phyloP scores from a whole-genome alignment of 2,888 invertebrate species.

The Drosophila gaucha region DNA sequence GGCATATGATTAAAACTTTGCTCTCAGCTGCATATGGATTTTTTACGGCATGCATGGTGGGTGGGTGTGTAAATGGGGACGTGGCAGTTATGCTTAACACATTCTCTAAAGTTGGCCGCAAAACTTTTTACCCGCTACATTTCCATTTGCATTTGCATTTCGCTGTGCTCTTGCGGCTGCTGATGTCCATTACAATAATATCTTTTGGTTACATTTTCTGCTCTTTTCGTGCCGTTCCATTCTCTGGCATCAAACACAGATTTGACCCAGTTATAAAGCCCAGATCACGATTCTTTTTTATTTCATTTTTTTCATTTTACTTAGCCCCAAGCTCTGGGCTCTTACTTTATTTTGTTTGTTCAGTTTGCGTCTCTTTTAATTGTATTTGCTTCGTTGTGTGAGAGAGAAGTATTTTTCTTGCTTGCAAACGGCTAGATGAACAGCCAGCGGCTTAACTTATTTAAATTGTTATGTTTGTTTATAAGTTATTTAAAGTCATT shows the following conservation, averaged over 20 bases:
- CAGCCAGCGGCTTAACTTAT: slow-evolving; percentile 45
- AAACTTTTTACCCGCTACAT: slow-evolving; percentile 31
- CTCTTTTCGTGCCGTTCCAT: slow-evolving; percentile 34
- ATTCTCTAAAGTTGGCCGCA: slow-evolving; percentile 49
- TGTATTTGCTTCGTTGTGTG: slow-evolving; percentile 46
- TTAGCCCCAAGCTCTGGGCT: slow-evolving; percentile 8
- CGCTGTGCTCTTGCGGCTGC: slow-evolving; percentile 12
- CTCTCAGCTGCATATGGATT: slow-evolving; percentile 47
- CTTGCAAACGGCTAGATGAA: slow-evolving; percentile 46
- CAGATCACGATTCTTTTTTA: slow-evolving; percentile 58
- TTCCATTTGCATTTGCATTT: slow-evolving; percentile 44
- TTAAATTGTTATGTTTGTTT: slow-evolving; percentile 46
- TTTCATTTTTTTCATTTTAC: slow-evolving; percentile 24
- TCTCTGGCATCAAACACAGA: slow-evolving; percentile 50
- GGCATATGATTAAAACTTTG: slow-evolving; percentile 75
- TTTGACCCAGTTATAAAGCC: slow-evolving; percentile 67
- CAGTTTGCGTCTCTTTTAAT: slow-evolving; percentile 41
- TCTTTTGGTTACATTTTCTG: slow-evolving; percentile 51
- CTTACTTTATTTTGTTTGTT: slow-evolving; percentile 30
- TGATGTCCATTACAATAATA: slow-evolving; percentile 42
- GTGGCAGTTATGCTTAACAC: slow-evolving; percentile 5
- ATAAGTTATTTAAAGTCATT: slow-evolving; percentile 51
- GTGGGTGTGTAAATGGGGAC: background rate
- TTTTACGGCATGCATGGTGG: slow-evolving; percentile 4
- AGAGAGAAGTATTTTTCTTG: slow-evolving; percentile 19